Percentiles rank a stretch among this genome's conserved stretches.
phyloP scores from a whole-genome alignment of 2,113 vertebrate genomes.

The Tyrannus savana region DNA sequence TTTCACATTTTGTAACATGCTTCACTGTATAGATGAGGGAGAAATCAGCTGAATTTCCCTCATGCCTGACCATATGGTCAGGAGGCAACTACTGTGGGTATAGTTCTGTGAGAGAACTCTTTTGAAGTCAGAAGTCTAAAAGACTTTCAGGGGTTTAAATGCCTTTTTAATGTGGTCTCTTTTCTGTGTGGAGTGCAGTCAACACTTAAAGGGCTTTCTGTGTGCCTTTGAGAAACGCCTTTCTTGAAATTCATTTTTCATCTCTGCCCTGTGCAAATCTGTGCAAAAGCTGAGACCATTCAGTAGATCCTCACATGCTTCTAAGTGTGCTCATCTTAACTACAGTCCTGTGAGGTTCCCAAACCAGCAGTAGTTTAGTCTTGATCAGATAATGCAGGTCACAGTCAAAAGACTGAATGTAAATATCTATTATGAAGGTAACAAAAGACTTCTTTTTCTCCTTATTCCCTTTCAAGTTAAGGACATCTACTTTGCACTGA shows the following conservation, averaged over 20 bases:
- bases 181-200: slow-evolving; percentile 4
- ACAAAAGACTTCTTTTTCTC: slow-evolving; percentile 5
- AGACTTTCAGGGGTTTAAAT: slow-evolving; percentile 5
- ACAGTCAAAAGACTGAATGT: neutral
- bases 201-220: slow-evolving; percentile 31
- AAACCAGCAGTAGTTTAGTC: neutral
- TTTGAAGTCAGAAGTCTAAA: slow-evolving; percentile 56
- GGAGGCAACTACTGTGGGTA: neutral
- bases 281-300: neutral
- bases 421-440: neutral
- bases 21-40: slow-evolving; percentile 8
- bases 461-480: neutral
- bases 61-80: slow-evolving; percentile 50
- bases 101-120: neutral
- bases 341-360: slow-evolving; percentile 2
- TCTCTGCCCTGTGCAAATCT: neutral
- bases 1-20: neutral
- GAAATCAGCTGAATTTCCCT: slow-evolving; percentile 55
- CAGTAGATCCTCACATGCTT: slow-evolving; percentile 22
- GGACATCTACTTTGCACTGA: neutral
- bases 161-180: slow-evolving; percentile 62
- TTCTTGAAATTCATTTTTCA: slow-evolving; percentile 38
- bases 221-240: neutral
- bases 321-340: neutral
- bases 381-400: slow-evolving; percentile 10